Base-by-base conservation (phyloP, 2,888 invertebrate species). In the Uropetala carovei region DNA sequence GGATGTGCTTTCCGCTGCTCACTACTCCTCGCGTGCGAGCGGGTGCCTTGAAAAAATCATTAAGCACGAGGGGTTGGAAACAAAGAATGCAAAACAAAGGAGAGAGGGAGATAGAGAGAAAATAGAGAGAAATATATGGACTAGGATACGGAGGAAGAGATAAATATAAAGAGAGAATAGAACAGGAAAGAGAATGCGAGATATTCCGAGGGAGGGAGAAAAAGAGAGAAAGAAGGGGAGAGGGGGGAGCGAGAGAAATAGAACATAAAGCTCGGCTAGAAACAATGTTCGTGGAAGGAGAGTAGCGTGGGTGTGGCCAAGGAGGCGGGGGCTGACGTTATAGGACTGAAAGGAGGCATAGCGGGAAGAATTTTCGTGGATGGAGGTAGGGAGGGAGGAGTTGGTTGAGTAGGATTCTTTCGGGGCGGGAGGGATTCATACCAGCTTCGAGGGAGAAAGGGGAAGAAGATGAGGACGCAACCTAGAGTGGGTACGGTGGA, bases 321-420 rank as follows among this genome's bases (percentile, higher is more conserved):
- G 30, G 82, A 82, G 82, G n/a, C 82, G 14, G 27, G 13, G 43
- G 43, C 43, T 43, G 43, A 43, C 43, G 43, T 43, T 43, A 43
- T 27, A 82, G 16, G 2, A 16, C 8, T 43, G 43, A 82, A 30
- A 43, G 43, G 82, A n/a, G 82, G 82, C 14, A 30, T 43, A 82
- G 30, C 82, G 82, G 82, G 30, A 82, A 30, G 82, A 82, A 16
- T 82, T 82, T 27, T 82, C 82, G 30, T 43, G 30, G 30, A 43
- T 82, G 30, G 43, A 43, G 11, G 13, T 7, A 43, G 82, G 30
- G 82, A 14, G 43, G 82, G 82, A 14, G 43, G 82, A 82, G 30
- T 82, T 30, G 14, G 43, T 43, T 43, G 43, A 43, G 43, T 43
- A 43, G 43, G 43, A 43, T 43, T 43, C 43, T 43, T 43, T 43